These are phyloP conservation scores for Pangasianodon gigas DNA, from an alignment of 2,113 vertebrate genomes.

Conservation along the genomic window DNA sequence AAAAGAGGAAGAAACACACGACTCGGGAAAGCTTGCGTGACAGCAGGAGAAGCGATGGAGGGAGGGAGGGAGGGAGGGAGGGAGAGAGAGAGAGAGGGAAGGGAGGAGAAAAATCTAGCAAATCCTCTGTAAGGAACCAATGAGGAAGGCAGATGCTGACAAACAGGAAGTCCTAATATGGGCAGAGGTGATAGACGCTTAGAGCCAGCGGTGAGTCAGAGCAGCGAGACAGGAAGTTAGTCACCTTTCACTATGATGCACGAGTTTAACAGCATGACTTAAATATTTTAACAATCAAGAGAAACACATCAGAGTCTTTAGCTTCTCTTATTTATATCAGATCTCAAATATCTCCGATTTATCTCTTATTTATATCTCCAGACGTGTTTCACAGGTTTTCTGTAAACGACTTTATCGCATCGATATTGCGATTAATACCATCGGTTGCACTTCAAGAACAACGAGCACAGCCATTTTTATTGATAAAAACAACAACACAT, in stretches of 20 bases:
- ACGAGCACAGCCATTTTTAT: no score
- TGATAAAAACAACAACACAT: no score
- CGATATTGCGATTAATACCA: no score
- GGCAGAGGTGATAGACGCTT: slow-evolving; percentile 39
- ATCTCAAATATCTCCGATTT: no score
- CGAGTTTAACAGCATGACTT: neutral
- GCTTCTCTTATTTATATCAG: neutral
- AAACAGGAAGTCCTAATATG: slow-evolving; percentile 53
- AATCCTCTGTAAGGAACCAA: slow-evolving; percentile 39
- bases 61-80: neutral
- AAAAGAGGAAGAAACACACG: slow-evolving; percentile 5
- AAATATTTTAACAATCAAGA: neutral
- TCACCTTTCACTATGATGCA: slow-evolving; percentile 18
- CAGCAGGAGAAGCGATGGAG: neutral
- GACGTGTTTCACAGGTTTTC: no score
- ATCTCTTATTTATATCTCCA: no score
- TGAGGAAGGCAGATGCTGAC: neutral
- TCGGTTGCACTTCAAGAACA: neutral
- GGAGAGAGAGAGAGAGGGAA: slow-evolving; percentile 1
- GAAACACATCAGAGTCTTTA: neutral
- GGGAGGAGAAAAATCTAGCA: slow-evolving; percentile 35
- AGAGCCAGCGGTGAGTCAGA: slow-evolving; percentile 45
- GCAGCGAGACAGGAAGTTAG: slow-evolving; percentile 44
- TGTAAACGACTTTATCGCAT: no score
- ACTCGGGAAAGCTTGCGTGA: neutral